Percentiles rank a stretch among this genome's conserved stretches.
phyloP scores from a whole-genome alignment of 2,113 vertebrate genomes.

The Catharus fuscescens region DNA sequence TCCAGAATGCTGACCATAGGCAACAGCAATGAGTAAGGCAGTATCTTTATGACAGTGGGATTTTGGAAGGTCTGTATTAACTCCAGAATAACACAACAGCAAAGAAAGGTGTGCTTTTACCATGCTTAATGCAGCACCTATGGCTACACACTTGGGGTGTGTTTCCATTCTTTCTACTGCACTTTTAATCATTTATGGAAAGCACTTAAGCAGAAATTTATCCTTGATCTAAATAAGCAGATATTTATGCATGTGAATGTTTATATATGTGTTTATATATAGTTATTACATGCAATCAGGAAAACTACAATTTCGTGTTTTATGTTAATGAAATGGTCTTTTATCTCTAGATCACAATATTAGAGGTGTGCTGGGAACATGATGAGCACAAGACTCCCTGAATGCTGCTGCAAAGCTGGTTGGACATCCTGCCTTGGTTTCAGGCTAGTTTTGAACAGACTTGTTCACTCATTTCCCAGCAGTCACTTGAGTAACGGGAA shows the following conservation, averaged over 20 bases:
- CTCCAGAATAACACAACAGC: slow-evolving; percentile 36
- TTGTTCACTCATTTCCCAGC: neutral
- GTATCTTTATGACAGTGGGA: neutral
- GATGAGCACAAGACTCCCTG: neutral
- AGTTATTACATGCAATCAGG: neutral
- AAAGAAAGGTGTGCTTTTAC: neutral
- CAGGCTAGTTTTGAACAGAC: neutral
- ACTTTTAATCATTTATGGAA: neutral
- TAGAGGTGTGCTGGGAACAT: neutral
- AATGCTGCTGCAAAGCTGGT: neutral
- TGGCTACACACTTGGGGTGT: neutral
- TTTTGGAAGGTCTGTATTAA: neutral
- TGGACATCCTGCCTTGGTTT: neutral
- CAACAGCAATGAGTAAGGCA: neutral
- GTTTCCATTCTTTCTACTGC: neutral
- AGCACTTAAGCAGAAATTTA: neutral
- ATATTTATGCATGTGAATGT: neutral
- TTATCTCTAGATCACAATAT: neutral
- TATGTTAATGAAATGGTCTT: neutral
- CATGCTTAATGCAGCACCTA: neutral
- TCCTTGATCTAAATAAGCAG: neutral
- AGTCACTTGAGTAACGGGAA: neutral
- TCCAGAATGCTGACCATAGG: neutral
- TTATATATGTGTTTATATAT: neutral
- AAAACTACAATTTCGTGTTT: neutral